Evolutionary conservation across 1,140 invertebrate genomes (phyloP).

Genomic region (Zaprionus africanus): DNA sequence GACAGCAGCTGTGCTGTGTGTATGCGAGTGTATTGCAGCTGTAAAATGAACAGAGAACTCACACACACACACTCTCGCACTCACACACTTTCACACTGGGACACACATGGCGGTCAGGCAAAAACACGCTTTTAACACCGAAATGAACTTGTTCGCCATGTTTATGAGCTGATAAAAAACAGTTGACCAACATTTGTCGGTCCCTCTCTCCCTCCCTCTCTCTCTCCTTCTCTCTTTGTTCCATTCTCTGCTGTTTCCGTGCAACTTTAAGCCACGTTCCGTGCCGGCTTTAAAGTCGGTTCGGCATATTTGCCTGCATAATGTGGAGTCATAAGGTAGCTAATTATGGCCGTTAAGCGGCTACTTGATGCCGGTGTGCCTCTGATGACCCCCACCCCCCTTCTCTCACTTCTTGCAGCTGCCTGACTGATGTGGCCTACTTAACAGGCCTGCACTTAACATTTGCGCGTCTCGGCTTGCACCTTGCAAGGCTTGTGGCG

Average conservation of each 20-base stretch:
- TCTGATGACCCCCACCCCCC: slow-evolving; percentile 1
- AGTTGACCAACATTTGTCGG: slow-evolving; percentile 76
- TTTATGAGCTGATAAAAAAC: slow-evolving; percentile 83
- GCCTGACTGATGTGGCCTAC: slow-evolving; percentile 51
- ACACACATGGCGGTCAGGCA: slow-evolving; percentile 44
- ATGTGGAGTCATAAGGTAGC: slow-evolving; percentile 13
- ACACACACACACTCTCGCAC: slow-evolving; percentile 30
- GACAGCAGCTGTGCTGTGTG: slow-evolving; percentile 57
- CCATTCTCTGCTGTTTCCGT: neutral
- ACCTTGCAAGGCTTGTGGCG: slow-evolving; percentile 22
- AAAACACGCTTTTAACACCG: slow-evolving; percentile 77
- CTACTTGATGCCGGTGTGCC: slow-evolving; percentile 12
- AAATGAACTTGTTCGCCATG: slow-evolving; percentile 80
- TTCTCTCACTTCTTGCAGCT: neutral
- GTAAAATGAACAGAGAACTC: slow-evolving; percentile 48
- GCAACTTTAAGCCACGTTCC: slow-evolving; percentile 47
- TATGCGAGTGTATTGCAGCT: slow-evolving; percentile 53
- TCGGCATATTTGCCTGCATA: neutral
- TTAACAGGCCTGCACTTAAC: slow-evolving; percentile 52
- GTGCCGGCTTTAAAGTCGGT: slow-evolving; percentile 18
- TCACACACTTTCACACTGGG: slow-evolving; percentile 5
- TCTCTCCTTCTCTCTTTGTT: neutral
- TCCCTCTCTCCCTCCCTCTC: neutral
- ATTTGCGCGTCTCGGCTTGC: slow-evolving; percentile 41
- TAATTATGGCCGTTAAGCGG: slow-evolving; percentile 36